A percentile compares a stretch with the other conserved stretches of the same genome.
phyloP scores from a whole-genome alignment of 2,113 vertebrate genomes.

The Girardinichthys multiradiatus region DNA sequence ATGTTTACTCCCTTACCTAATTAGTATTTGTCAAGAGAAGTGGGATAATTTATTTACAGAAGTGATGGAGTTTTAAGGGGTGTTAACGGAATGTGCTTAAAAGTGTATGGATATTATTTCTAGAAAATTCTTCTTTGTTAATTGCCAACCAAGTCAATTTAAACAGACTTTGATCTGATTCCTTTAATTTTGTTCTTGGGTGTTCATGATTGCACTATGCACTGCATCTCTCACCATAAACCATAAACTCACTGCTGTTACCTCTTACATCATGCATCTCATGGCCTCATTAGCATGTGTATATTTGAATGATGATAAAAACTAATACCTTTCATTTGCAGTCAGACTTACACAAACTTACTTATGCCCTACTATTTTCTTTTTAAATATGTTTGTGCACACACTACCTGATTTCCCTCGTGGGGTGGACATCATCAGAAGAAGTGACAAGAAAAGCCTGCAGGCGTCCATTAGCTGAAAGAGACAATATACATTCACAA shows the following conservation, averaged over 20 bases:
- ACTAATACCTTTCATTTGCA: background rate
- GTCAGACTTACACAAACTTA: background rate
- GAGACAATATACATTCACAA: conserved; percentile 1
- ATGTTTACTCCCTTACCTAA: too few relatives aligned
- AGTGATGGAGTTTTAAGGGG: too few relatives aligned
- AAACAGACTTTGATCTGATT: background rate
- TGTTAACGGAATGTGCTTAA: too few relatives aligned
- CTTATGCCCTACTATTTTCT: background rate
- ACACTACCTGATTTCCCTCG: conserved; percentile 34
- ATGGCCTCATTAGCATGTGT: background rate
- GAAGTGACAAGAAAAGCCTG: conserved; percentile 14
- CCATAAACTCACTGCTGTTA: background rate
- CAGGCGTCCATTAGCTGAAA: conserved; percentile 42
- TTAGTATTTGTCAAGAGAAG: too few relatives aligned
- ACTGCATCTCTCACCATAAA: background rate
- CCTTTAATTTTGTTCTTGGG: background rate
- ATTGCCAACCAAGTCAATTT: background rate
- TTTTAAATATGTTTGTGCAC: background rate
- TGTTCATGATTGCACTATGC: background rate
- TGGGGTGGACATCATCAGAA: background rate
- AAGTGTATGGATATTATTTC: background rate
- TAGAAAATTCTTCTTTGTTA: background rate
- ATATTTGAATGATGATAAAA: background rate
- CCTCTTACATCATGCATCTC: background rate
- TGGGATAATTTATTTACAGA: too few relatives aligned